Evolutionary conservation across 2,113 vertebrate species (phyloP), one percentile per base, ranked within the genome.

Genomic region (Catharus fuscescens): DNA sequence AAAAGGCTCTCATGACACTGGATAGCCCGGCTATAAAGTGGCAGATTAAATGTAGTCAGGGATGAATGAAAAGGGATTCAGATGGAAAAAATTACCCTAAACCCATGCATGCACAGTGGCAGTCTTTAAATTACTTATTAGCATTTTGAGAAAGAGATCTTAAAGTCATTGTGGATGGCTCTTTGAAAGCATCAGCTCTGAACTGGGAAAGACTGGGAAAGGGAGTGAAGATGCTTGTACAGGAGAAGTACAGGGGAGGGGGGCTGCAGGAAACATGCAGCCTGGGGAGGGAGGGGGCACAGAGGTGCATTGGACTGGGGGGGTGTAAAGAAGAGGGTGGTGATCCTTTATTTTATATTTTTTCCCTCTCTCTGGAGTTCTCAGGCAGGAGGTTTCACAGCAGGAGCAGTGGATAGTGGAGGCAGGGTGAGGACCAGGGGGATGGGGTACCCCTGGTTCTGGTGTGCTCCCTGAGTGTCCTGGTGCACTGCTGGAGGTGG

Each of bases 141-240:
- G 96, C 96, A 97, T 97, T 96, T 96, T 96, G 66, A 95, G 95
- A 96, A 96, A 97, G 96, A 96, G 96, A 97, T 94, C 94, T 92
- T 95, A 95, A 97, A 97, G 95, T 97, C 96, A 88, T 97, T 97
- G 96, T 97, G 91, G 94, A 94, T 92, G 91, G 88, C 72, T 77
- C 91, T 96, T 96, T 96, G 95, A 96, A 96, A 95, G 92, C 91
- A 47, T 47, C 88, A 32, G 18, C 95, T 88, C 81, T 6, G 54
- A 82, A 86, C 76, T 9, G 86, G 82, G 94, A 47, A 59, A 70
- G 83, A 92, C 86, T 92, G 96, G 91, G 91, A 92, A 84, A 72
- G 61, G 73, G 82, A 74, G 44, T 1, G 31, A 66, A 50, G 92
- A 85, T 83, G 69, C 66, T 80, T 36, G 67, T 59, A 31, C 76